Evolutionary conservation across 2,797 vertebrate species (phyloP).

Genomic region (Karalla daura): DNA sequence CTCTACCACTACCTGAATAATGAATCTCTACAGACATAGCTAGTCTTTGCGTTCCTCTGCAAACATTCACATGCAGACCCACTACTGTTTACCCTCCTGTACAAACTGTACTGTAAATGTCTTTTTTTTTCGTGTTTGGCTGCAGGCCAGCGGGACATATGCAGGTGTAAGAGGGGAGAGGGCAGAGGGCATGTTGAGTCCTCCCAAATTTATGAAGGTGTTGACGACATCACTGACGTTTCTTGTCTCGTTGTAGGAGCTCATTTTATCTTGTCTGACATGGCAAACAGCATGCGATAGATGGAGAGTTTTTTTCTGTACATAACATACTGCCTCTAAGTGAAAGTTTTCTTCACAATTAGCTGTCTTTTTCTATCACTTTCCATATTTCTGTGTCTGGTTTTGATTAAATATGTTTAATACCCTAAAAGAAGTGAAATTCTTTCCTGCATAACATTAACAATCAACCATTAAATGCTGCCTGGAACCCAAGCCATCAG

Average conservation of each 20-base stretch:
- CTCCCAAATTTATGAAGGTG: background rate
- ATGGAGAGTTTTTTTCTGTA: background rate
- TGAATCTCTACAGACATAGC: background rate
- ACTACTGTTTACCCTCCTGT: background rate
- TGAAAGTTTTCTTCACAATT: background rate
- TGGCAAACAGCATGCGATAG: background rate
- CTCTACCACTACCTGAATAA: too few species aligned
- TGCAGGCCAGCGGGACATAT: slow-evolving; percentile 17
- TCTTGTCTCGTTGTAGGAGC: background rate
- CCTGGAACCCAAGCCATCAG: background rate
- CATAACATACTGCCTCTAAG: background rate
- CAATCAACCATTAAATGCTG: background rate
- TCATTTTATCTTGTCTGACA: background rate
- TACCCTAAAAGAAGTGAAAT: background rate
- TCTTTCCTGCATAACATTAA: background rate
- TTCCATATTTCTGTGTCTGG: too few species aligned
- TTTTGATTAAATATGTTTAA: background rate
- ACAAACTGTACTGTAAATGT: background rate
- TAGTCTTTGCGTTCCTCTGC: background rate
- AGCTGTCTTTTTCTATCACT: background rate
- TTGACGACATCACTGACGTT: background rate
- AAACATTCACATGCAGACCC: background rate
- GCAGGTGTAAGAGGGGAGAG: slow-evolving; percentile 21
- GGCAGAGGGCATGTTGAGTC: slow-evolving; percentile 15
- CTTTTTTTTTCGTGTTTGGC: background rate